Base-by-base conservation (phyloP, 2,113 vertebrate genomes). In the Ascaphus truei region DNA sequence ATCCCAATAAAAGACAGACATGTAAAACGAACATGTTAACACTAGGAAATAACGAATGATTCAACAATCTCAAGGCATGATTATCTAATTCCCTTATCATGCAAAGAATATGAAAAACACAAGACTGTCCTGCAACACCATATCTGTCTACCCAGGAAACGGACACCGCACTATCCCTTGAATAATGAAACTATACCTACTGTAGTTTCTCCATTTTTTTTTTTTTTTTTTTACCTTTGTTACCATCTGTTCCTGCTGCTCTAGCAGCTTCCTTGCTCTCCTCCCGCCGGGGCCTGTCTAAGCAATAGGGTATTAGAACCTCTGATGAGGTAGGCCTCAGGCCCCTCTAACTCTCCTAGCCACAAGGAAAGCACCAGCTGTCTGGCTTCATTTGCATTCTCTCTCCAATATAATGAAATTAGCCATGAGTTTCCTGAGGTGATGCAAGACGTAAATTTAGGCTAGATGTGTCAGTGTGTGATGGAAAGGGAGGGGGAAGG, bases 371-470 rank as follows among this genome's bases (percentile, higher is more conserved):
- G 86, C 89, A 84, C 92, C 95, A 98, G 94, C 94, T 98, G 95
- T 94, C 94, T 94, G 86, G 84, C 87, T 88, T 95, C 93, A 96
- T 98, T 97, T 98, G 89, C 93, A 96, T 98, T 91, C 85, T 85
- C 88, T 92, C 90, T 91, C 86, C 84, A 84, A 92, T 93, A 94
- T 95, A 96, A 97, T 94, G 93, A 95, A 96, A 96, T 96, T 95
- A 96, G 92, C 93, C 93, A 89, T 83, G 92, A 93, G 93, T 92
- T 96, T 98, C 95, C 95, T 92, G 93, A 95, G 94, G 94, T 96
- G 95, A 93, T 90, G 87, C 63, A 82, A 90, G 90, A 88, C 82
- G 34, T 86, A 84, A 78, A 88, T 89, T 89, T 86, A 84, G 85
- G 89, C 85, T 85, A 66, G 83, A 90, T 83, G 85, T 92, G 88